These are phyloP conservation scores for Rutilus rutilus DNA, from an alignment of 2,113 vertebrate genomes.

Conservation along the genomic window DNA sequence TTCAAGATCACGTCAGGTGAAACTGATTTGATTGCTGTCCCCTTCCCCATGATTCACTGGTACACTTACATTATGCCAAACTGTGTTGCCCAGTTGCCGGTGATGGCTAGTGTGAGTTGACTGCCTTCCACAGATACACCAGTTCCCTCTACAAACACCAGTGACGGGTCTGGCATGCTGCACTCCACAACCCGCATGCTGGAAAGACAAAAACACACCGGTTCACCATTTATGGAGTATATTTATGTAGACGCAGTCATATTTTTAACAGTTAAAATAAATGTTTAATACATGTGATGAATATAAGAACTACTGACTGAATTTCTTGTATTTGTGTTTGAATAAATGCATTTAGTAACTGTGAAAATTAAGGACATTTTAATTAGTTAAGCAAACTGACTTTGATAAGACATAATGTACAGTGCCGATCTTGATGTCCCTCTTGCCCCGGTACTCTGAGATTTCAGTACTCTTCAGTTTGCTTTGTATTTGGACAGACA, in stretches of 20 bases:
- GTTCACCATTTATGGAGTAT: not conserved
- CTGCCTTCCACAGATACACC: slow-evolving; percentile 69
- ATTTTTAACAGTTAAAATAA: no score
- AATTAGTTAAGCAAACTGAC: slow-evolving; percentile 55
- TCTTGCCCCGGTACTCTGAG: not conserved
- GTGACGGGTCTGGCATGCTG: slow-evolving; percentile 67
- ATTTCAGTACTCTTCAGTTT: not conserved
- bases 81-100: slow-evolving; percentile 65
- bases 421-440: rapidly evolving
- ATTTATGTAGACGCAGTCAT: not conserved
- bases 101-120: slow-evolving; percentile 59
- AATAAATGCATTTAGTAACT: not conserved
- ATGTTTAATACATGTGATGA: not conserved
- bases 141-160: slow-evolving; percentile 64
- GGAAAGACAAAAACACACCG: not conserved
- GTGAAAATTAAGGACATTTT: not conserved
- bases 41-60: rapidly evolving
- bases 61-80: slow-evolving; percentile 71
- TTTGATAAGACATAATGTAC: not conserved
- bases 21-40: not conserved
- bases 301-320: not conserved
- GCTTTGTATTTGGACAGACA: slow-evolving; percentile 40
- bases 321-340: not conserved
- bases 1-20: no score
- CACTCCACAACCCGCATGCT: slow-evolving; percentile 63